Base-by-base conservation (phyloP, 2,113 vertebrate genomes). In the Vulpes vulpes region DNA sequence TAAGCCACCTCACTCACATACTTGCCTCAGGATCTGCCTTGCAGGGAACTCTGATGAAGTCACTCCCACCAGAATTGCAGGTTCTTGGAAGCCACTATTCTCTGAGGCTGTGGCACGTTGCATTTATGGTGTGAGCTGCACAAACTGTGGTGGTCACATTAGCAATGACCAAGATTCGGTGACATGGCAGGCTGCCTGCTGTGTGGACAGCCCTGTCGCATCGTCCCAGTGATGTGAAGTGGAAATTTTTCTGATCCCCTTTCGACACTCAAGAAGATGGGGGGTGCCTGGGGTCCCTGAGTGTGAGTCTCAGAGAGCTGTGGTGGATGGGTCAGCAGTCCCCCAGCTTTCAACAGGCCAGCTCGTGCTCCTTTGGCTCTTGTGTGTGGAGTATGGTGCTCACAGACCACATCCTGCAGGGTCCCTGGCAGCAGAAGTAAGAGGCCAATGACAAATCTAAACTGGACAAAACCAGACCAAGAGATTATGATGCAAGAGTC, bases 121-220 rank as follows among this genome's bases (percentile, higher is more conserved):
- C 3, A 5, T 55, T 8, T 11, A 32, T 27, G 20, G 10, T 27
- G 23, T 32, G 12, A n/a, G 22, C 22, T 1, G 5, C 9, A 0
- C 0, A 6, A 10, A 22, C 1, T 8, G n/a, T 11, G 3, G 32
- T 27, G 57, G 51, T 38, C 6, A 60, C 0, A 32, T n/a, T n/a
- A 43, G 49, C 64, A 43, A 9, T 7, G 59, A 57, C 10, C 22
- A 25, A 0, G 49, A 59, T 19, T 30, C 0, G 2, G 23, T 17
- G 2, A 38, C 6, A 15, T 0, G 12, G n/a, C 79, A 7, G 22
- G 43, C n/a, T 19, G 15, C 17, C 10, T 3, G 22, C 49, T 11
- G 62, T 5, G 11, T 9, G 14, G 23, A 62, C 11, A 0, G 5
- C 38, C 20, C 32, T 10, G 9, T 71, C 22, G 15, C 67, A n/a